Base-by-base conservation (phyloP, 2,113 vertebrate genomes). In the Carassius carassius region DNA sequence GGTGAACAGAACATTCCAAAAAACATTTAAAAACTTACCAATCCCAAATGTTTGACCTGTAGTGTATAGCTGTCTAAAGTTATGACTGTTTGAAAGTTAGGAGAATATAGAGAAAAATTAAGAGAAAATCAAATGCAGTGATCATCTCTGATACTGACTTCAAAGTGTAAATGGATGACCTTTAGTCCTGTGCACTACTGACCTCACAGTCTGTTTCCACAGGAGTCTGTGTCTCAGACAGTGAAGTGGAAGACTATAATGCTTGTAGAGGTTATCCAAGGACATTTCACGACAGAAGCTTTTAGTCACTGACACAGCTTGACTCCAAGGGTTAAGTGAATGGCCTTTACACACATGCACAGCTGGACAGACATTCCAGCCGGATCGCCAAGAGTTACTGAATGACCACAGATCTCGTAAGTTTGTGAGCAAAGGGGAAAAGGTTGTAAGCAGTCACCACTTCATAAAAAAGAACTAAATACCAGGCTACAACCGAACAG, bases 321-420 rank as follows among this genome's bases (percentile, higher is more conserved):
- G 10, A 83, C 32, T 74, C 37, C 11, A 75, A 29, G 4, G 14
- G 13, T 44, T 75, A 4, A 23, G 17, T 75, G 54, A 75, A 75
- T 75, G 13, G 5, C 12, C 23, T 65, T 65, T 19, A 70, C 19
- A 70, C 35, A 65, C 41, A 63, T 5, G 1, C 60, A 54, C 54
- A 76, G 76, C 21, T 78, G 54, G 76, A 84, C 23, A 12, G 58
- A 47, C 82, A 87, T 87, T 87, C 84, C 86, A 21, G 75, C 69
- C n/a, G 12, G 14, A 79, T 73, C 78, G n/a, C 81, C 44, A 21
- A 75, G 69, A 77, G 77, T 17, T 72, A 83, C 73, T n/a, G 72
- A 19, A 76, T 47, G 32, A 78, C 60, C 63, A 54, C 54, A 37
- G 2, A 62, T 63, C 78, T 77, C 51, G 32, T 78, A 82, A 32